Base-by-base conservation (phyloP, 2,888 invertebrate genomes). In the Polia nebulosa region DNA sequence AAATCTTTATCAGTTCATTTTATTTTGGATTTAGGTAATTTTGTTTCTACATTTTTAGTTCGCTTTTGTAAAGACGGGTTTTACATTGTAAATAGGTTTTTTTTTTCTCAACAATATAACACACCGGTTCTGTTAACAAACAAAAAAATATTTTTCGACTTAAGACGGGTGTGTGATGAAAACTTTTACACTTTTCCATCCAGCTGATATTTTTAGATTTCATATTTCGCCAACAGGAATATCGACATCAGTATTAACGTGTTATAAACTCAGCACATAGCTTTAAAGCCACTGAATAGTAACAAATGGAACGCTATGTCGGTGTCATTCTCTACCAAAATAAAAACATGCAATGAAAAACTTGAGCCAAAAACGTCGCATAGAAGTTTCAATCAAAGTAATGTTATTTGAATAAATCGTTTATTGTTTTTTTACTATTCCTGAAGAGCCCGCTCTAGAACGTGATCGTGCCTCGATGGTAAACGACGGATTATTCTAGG, bases 261-360 rank as follows among this genome's bases (percentile, higher is more conserved):
- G 39, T 52, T 61, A 53, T 52, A 73, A 71, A 73, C 72, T 61
- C 72, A 57, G 29, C 8, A 47, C 36, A 36, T 29, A 25, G 41
- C 61, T 53, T 57, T 51, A 32, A 15, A 7, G 25, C 22, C 41
- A 56, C 36, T 49, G 71, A 59, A 41, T 27, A 65, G 17, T 25
- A n/a, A 15, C 1, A 52, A 61, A 69, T 74, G 25, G 34, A 69
- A 29, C 17, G 34, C 4, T 13, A 41, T 11, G 27, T 41, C 20
- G 15, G 2, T n/a, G 0, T 20, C 4, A 15, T 13, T 39, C 0
- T 44, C 0, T 44, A 1, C 20, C 20, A 20, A 20, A 9, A 17
- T 6, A 39, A 39, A 39, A 17, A n/a, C n/a, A n/a, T n/a, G n/a
- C n/a, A n/a, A n/a, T n/a, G n/a, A n/a, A n/a, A n/a, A n/a, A n/a